Evolutionary conservation across 64 coral and sea anemone genomes (phyloP).

Genomic region (Pocillopora damicornis): DNA sequence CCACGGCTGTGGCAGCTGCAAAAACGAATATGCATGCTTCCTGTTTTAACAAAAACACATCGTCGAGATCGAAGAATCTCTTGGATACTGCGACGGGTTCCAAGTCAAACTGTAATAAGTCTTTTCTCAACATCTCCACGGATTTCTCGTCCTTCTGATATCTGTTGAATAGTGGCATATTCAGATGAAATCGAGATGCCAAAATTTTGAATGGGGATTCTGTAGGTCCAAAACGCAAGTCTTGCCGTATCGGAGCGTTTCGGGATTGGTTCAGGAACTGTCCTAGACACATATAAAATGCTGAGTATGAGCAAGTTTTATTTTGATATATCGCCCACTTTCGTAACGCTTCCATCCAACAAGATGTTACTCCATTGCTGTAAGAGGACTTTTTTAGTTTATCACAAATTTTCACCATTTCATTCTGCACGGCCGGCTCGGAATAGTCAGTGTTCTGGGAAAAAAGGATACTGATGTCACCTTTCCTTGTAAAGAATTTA

Average conservation of each 20-base stretch:
- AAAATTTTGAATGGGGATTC: not conserved
- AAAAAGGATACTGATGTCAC: not conserved
- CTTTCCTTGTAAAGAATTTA: not conserved
- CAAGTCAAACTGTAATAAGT: not conserved
- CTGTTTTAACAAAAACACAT: not conserved
- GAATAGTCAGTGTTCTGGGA: not conserved
- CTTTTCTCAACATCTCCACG: constrained; percentile 3
- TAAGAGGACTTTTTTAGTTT: not conserved
- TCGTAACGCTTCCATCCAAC: constrained; percentile 9
- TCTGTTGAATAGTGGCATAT: not conserved
- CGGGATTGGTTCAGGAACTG: not conserved
- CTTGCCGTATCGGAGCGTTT: not conserved
- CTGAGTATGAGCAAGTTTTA: not conserved
- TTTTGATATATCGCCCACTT: not conserved
- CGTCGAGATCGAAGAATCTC: constrained; percentile 2
- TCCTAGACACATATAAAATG: not conserved
- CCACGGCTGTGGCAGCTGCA: not conserved
- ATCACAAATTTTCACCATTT: not conserved
- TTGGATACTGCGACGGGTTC: not conserved
- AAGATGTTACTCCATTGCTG: not conserved
- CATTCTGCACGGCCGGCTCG: not conserved
- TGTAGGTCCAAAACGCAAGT: not conserved
- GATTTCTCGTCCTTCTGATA: not conserved
- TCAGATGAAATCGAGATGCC: constrained; percentile 11
- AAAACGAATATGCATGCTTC: not conserved